phyloP scores from a whole-genome alignment of 2,797 vertebrate genomes.

The Propithecus deckenii region DNA sequence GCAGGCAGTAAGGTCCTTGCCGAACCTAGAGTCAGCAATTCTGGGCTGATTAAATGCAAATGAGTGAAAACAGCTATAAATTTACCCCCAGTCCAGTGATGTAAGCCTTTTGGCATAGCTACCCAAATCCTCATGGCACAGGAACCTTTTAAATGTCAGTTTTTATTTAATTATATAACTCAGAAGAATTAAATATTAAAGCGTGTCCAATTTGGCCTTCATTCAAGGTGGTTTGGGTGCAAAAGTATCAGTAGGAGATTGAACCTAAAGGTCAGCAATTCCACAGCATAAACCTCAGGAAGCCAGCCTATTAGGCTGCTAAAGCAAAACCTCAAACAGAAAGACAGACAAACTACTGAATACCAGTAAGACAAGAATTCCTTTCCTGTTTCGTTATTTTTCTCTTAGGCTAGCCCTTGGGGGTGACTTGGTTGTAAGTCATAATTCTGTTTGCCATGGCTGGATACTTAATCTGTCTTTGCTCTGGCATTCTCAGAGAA shows the following conservation, averaged over 20 bases:
- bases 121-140: constrained; percentile 3
- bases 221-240: constrained; percentile 8
- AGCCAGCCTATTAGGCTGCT: not conserved
- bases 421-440: not conserved
- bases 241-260: not conserved
- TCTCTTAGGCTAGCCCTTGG: not conserved
- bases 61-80: constrained; percentile 65
- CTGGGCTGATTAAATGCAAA: constrained; percentile 76
- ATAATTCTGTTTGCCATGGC: constrained; percentile 26
- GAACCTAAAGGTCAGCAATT: not conserved
- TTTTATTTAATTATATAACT: constrained; percentile 58
- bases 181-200: constrained; percentile 58
- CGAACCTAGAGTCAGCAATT: constrained; percentile 64
- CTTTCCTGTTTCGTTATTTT: not conserved
- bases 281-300: not conserved
- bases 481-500: not conserved
- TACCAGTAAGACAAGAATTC: not conserved
- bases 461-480: not conserved
- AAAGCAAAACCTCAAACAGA: not conserved
- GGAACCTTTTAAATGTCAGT: constrained; percentile 38
- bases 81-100: constrained; percentile 52
- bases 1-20: constrained; percentile 29
- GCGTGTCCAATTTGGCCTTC: constrained; percentile 46
- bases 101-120: constrained; percentile 54
- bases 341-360: not conserved